Evolutionary conservation across 2,888 invertebrate genomes (phyloP).

Genomic region (Nomada flava): DNA sequence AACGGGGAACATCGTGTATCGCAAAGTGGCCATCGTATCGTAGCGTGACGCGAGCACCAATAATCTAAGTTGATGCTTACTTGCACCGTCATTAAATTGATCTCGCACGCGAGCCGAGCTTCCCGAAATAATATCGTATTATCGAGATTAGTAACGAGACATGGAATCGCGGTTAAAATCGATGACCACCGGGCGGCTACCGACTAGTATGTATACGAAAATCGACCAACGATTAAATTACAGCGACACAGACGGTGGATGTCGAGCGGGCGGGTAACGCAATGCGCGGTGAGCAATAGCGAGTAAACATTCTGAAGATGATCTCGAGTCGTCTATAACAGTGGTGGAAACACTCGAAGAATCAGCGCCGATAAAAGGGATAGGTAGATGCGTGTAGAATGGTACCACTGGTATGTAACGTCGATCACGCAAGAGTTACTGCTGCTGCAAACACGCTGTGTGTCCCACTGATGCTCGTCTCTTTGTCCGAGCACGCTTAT

Average conservation of each 20-base stretch:
- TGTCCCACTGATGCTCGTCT: slow-evolving; percentile 48
- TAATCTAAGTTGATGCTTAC: slow-evolving; percentile 38
- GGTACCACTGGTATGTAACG: slow-evolving; percentile 45
- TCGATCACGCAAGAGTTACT: slow-evolving; percentile 61
- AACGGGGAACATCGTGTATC: slow-evolving; percentile 22
- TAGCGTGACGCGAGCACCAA: slow-evolving; percentile 29
- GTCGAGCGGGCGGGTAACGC: background rate
- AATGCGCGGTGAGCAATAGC: background rate
- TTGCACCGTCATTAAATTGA: slow-evolving; percentile 29
- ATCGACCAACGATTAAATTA: slow-evolving; percentile 33
- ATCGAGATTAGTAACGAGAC: slow-evolving; percentile 36
- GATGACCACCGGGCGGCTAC: slow-evolving; percentile 25
- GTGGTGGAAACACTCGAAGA: slow-evolving; percentile 29
- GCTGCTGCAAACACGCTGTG: slow-evolving; percentile 10
- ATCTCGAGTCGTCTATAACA: slow-evolving; percentile 27
- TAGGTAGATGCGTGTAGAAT: slow-evolving; percentile 14
- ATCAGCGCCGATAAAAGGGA: slow-evolving; percentile 34
- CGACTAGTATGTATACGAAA: slow-evolving; percentile 17
- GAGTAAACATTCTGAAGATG: slow-evolving; percentile 35
- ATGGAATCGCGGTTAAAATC: slow-evolving; percentile 44
- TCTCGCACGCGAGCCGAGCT: slow-evolving; percentile 38
- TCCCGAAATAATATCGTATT: slow-evolving; percentile 43
- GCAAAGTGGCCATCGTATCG: slow-evolving; percentile 28
- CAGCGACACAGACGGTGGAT: background rate
- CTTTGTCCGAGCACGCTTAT: slow-evolving; percentile 70